A percentile compares a stretch with the other conserved stretches of the same genome.
Evolutionary conservation across 2,113 vertebrate species (phyloP).

Genomic region (Xiphophorus couchianus): DNA sequence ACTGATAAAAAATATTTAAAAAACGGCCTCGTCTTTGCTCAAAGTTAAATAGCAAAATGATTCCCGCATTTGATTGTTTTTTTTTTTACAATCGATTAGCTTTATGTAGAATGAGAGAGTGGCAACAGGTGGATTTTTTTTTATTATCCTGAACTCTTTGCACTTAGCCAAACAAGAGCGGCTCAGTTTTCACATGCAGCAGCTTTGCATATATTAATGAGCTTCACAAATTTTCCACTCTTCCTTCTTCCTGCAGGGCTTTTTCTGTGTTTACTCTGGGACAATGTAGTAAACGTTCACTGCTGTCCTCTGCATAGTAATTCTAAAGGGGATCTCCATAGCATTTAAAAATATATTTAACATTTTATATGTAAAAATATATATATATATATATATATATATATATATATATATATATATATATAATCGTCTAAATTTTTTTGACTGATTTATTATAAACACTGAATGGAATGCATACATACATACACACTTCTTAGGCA

Average conservation of each 20-base stretch:
- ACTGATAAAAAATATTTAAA: not conserved
- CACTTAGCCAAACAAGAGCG: not conserved
- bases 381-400: not conserved
- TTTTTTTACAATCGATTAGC: conserved; percentile 15
- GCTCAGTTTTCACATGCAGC: not conserved
- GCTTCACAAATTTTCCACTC: not conserved
- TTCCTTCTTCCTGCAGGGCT: not conserved
- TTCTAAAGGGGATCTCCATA: not conserved
- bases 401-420: not conserved
- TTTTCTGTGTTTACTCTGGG: not conserved
- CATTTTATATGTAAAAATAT: not conserved
- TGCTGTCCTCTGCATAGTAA: not conserved
- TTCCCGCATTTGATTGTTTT: not conserved
- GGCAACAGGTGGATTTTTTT: not conserved
- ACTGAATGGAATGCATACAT: too few relatives aligned
- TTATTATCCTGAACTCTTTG: not conserved
- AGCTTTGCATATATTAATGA: not conserved
- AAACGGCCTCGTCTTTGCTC: not conserved
- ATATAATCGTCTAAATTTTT: fast-evolving
- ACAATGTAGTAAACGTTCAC: not conserved
- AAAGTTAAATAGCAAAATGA: not conserved
- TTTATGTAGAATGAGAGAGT: not conserved
- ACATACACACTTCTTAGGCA: not conserved
- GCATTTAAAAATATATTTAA: not conserved
- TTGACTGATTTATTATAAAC: not conserved